phyloP scores from a whole-genome alignment of 1,140 invertebrate species.

The Liolophura sinensis region DNA sequence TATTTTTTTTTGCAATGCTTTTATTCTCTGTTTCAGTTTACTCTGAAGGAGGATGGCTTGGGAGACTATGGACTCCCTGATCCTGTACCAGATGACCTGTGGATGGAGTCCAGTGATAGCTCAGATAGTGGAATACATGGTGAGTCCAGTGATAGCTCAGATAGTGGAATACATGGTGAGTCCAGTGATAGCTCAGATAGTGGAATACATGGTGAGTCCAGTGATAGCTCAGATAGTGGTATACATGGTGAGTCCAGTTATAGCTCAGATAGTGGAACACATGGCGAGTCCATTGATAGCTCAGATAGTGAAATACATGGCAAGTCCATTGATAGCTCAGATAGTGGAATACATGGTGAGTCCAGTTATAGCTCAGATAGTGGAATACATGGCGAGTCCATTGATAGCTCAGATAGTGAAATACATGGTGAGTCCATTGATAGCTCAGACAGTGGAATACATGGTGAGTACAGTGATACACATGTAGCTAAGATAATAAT shows the following conservation, averaged over 20 bases:
- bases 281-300: no score
- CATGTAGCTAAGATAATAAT: constrained; percentile 33
- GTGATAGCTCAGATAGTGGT: constrained; percentile 44
- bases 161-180: constrained; percentile 4
- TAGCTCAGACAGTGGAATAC: not conserved
- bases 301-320: no score
- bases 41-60: not conserved
- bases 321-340: not conserved
- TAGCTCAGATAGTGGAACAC: not conserved
- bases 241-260: constrained; percentile 21
- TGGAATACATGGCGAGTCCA: constrained; percentile 4
- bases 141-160: not conserved
- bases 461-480: constrained; percentile 41
- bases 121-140: constrained; percentile 2
- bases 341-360: not conserved
- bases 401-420: constrained; percentile 1
- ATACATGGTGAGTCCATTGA: not conserved
- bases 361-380: not conserved
- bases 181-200: constrained; percentile 14
- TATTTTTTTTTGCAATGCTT: no score
- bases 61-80: not conserved
- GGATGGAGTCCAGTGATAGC: not conserved
- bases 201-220: constrained; percentile 31
- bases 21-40: not conserved
- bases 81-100: not conserved